A percentile compares a stretch with the other conserved stretches of the same genome.
Conservation (phyloP, 2,888 invertebrate species). For the Drosophila siamana region DNA sequence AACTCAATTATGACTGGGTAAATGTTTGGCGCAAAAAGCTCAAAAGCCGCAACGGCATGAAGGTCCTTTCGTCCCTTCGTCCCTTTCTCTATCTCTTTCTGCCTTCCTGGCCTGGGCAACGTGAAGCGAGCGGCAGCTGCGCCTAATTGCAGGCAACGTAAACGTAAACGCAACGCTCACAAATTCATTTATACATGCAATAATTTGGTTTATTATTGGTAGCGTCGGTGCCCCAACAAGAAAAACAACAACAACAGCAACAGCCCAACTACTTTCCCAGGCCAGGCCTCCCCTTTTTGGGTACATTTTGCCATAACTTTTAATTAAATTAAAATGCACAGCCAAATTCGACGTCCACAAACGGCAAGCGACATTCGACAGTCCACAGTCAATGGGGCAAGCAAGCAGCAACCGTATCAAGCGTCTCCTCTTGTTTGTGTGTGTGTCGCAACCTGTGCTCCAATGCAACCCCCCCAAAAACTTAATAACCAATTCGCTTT, state of each 20-base stretch:
- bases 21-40: slow-evolving; percentile 74
- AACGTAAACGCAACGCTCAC: slow-evolving; percentile 65
- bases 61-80: slow-evolving; percentile 25
- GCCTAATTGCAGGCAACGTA: slow-evolving; percentile 77
- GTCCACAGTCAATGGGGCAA: slow-evolving; percentile 15
- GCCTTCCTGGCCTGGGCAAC: slow-evolving; percentile 13
- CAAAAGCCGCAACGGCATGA: slow-evolving; percentile 67
- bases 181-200: slow-evolving; percentile 79
- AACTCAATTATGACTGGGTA: slow-evolving; percentile 73
- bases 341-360: slow-evolving; percentile 56
- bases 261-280: slow-evolving; percentile 27
- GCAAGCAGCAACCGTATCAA: slow-evolving; percentile 5
- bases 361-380: slow-evolving; percentile 18
- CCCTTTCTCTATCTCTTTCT: background rate
- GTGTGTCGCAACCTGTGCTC: slow-evolving; percentile 3
- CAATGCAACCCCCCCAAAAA: slow-evolving; percentile 46
- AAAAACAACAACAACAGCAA: no score
- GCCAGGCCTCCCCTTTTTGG: slow-evolving; percentile 31
- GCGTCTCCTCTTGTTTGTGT: background rate
- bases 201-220: slow-evolving; percentile 77
- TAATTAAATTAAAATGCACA: slow-evolving; percentile 80
- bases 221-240: slow-evolving; percentile 35
- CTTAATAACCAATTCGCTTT: slow-evolving; percentile 79
- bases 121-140: slow-evolving; percentile 65
- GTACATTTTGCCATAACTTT: slow-evolving; percentile 76